A percentile compares a stretch with the other conserved stretches of the same genome.
phyloP scores from a whole-genome alignment of 2,113 vertebrate genomes.

The Notechis scutatus region DNA sequence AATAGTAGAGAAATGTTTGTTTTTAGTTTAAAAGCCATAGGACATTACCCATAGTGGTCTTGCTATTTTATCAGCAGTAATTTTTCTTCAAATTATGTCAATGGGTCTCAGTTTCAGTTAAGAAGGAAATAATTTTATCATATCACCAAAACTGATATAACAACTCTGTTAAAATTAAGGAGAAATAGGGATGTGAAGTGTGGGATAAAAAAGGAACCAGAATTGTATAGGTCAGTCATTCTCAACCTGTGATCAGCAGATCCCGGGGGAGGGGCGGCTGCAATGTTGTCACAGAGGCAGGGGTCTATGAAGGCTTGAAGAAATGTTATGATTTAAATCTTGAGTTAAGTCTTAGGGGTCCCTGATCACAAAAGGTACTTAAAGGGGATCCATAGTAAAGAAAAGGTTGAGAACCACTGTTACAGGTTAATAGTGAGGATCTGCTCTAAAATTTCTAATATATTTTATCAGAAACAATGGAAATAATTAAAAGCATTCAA shows the following conservation, averaged over 20 bases:
- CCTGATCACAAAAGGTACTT: neutral
- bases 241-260: too few relatives aligned
- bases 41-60: neutral
- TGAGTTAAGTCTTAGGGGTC: neutral
- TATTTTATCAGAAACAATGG: neutral
- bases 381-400: neutral
- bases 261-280: too few relatives aligned
- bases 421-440: neutral
- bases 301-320: neutral
- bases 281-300: too few relatives aligned
- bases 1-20: neutral
- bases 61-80: neutral
- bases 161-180: conserved; percentile 8
- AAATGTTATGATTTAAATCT: neutral
- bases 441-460: neutral
- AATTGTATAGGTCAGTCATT: neutral
- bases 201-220: neutral
- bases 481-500: neutral
- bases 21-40: neutral
- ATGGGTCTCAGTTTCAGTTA: neutral
- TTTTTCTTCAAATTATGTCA: neutral
- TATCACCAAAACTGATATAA: neutral
- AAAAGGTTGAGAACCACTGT: neutral
- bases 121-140: neutral
- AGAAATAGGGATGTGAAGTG: neutral